Evolutionary conservation across 2,113 vertebrate genomes (phyloP).

Genomic region (Eulemur rufifrons): DNA sequence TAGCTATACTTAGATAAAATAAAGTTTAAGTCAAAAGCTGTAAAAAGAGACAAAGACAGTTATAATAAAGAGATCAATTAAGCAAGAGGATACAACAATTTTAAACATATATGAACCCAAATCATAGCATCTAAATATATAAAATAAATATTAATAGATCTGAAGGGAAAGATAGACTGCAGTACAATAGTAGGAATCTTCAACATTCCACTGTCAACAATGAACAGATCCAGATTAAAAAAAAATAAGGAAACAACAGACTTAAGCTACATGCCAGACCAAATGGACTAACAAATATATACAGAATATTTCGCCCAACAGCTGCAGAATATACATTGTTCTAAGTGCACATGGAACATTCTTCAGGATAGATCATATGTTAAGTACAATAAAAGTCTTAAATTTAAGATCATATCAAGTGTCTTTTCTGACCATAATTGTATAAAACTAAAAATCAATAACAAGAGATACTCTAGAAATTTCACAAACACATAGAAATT

Average conservation of each 20-base stretch:
- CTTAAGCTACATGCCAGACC: not conserved
- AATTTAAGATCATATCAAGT: not conserved
- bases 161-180: not conserved
- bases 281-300: not conserved
- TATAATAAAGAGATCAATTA: not conserved
- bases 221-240: not conserved
- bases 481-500: not conserved
- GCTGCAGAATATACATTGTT: not conserved
- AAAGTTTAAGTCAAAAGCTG: not conserved
- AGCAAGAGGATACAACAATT: not conserved
- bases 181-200: too few species aligned
- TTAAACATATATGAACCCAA: not conserved
- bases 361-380: not conserved
- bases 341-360: not conserved
- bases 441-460: not conserved
- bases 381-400: too few species aligned
- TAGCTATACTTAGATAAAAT: not conserved
- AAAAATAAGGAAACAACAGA: not conserved
- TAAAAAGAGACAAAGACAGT: not conserved
- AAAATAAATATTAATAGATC: not conserved
- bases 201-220: not conserved
- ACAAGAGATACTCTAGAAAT: not conserved
- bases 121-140: not conserved
- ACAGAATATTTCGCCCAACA: not conserved
- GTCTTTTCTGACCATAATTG: not conserved